Percentiles rank a stretch among this genome's conserved stretches.
phyloP scores from a whole-genome alignment of 2,888 invertebrate species.

The Hyposoter dolosus region DNA sequence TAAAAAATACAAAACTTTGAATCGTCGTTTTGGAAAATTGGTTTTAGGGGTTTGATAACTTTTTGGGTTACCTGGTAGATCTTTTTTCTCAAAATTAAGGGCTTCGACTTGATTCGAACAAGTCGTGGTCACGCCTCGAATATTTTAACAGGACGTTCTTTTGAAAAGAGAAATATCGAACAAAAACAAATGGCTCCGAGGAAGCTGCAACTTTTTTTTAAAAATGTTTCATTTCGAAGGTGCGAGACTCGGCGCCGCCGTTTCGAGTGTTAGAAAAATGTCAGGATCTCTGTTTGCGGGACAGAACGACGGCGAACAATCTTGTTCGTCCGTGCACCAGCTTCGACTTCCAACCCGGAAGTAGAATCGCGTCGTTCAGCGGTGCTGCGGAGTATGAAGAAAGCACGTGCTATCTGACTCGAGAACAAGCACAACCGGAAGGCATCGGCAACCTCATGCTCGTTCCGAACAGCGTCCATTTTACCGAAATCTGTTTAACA shows the following conservation, averaged over 20 bases:
- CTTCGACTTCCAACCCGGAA: slow-evolving; percentile 96
- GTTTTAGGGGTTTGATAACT: no score
- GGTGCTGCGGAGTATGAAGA: slow-evolving; percentile 94
- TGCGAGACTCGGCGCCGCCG: slow-evolving; percentile 93
- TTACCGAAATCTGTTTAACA: slow-evolving; percentile 94
- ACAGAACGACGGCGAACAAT: slow-evolving; percentile 91
- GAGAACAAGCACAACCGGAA: slow-evolving; percentile 94
- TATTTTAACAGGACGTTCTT: background rate
- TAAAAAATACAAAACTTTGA: no score
- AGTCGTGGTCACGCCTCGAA: background rate
- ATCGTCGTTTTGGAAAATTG: no score
- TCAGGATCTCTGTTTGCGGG: slow-evolving; percentile 93
- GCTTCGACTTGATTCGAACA: background rate
- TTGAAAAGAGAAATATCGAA: background rate
- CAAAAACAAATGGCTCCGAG: background rate
- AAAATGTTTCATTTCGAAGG: slow-evolving; percentile 83
- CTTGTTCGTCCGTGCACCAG: slow-evolving; percentile 94
- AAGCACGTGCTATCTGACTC: slow-evolving; percentile 93
- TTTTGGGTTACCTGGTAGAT: background rate
- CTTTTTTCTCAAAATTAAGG: background rate
- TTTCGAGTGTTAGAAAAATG: slow-evolving; percentile 95
- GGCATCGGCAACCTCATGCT: slow-evolving; percentile 95
- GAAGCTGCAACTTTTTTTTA: background rate
- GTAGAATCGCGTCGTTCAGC: slow-evolving; percentile 93
- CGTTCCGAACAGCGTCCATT: slow-evolving; percentile 95